phyloP scores from a whole-genome alignment of 2,113 vertebrate genomes.

The Apus apus region DNA sequence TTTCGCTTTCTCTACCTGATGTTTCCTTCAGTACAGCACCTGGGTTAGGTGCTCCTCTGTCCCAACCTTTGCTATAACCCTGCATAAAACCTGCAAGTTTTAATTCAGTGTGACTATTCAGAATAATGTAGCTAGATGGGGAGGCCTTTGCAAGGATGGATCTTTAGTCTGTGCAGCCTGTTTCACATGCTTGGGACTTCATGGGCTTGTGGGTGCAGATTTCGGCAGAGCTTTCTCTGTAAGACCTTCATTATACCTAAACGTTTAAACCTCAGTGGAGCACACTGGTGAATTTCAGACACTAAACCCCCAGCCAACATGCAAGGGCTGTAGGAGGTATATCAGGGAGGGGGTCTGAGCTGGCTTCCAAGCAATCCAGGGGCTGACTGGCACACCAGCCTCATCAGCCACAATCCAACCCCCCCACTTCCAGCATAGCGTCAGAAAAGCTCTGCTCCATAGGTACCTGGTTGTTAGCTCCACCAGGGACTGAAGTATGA shows the following conservation, averaged over 20 bases:
- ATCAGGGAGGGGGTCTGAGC: background rate
- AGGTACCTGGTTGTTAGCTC: background rate
- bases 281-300: background rate
- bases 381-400: background rate
- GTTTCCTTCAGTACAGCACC: background rate
- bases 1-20: background rate
- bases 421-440: background rate
- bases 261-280: background rate
- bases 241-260: background rate
- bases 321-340: background rate
- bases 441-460: background rate
- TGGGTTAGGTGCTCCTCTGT: background rate
- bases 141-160: background rate
- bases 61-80: background rate
- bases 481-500: background rate
- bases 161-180: background rate
- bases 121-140: background rate
- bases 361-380: background rate
- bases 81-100: background rate
- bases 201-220: background rate
- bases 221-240: background rate
- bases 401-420: accelerated
- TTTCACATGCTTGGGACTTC: background rate
- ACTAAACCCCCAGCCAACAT: background rate
- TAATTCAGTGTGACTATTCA: background rate